Evolutionary conservation across 2,113 vertebrate genomes (phyloP).

Genomic region (Cepphus grylle): DNA sequence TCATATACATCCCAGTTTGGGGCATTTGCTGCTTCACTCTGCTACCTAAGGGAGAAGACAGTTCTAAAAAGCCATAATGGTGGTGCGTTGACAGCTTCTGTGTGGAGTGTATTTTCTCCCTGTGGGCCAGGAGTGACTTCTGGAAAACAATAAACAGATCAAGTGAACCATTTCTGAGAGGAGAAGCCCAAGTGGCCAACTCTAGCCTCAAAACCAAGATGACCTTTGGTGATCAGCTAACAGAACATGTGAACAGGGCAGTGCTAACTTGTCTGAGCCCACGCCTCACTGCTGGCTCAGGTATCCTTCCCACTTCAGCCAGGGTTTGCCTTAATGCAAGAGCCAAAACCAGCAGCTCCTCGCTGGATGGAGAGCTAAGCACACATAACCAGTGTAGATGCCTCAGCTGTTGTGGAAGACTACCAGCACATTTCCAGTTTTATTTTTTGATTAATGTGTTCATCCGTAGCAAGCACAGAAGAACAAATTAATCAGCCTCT

Average conservation of each 20-base stretch:
- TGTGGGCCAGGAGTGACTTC: background rate
- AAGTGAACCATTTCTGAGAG: background rate
- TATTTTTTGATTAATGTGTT: background rate
- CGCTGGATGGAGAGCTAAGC: background rate
- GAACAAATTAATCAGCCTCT: background rate
- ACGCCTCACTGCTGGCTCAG: accelerated
- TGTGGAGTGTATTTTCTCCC: background rate
- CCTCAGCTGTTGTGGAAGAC: accelerated
- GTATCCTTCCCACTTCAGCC: accelerated
- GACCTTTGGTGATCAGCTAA: background rate
- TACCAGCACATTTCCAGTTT: background rate
- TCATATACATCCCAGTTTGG: background rate
- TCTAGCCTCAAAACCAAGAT: background rate
- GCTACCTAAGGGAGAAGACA: background rate
- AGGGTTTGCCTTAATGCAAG: background rate
- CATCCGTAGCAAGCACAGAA: background rate
- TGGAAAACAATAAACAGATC: background rate
- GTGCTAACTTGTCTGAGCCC: too few relatives aligned
- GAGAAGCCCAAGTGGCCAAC: background rate
- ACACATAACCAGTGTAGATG: accelerated
- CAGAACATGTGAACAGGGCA: accelerated
- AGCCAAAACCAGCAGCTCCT: background rate
- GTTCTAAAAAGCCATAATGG: background rate
- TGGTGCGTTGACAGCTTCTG: background rate
- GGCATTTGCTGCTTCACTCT: background rate